Percentiles rank a stretch among this genome's conserved stretches.
These are phyloP conservation scores for Leptosomus discolor DNA, from an alignment of 2,113 vertebrate genomes.

Conservation along the genomic window DNA sequence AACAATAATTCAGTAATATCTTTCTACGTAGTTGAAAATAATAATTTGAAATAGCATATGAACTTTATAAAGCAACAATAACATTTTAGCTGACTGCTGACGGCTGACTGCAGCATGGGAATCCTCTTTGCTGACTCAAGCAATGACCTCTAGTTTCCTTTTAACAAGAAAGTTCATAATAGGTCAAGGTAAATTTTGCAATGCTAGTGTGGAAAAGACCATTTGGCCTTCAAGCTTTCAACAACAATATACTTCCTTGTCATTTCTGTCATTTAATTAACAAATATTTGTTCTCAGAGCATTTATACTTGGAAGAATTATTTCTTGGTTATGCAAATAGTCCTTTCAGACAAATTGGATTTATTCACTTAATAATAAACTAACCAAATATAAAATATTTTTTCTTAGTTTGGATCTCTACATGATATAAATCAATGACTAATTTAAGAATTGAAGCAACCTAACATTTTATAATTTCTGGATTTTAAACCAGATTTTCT, in stretches of 20 bases:
- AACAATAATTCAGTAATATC: neutral
- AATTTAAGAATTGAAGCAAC: neutral
- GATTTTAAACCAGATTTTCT: neutral
- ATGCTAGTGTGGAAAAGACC: constrained; percentile 3
- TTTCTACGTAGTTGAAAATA: neutral
- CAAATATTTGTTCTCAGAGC: neutral
- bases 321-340: neutral
- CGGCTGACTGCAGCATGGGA: neutral
- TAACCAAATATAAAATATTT: neutral
- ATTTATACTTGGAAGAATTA: neutral
- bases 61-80: neutral
- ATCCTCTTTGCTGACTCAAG: neutral
- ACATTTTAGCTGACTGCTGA: neutral
- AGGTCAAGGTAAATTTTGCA: constrained; percentile 29
- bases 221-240: constrained; percentile 5
- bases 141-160: neutral
- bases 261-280: constrained; percentile 4
- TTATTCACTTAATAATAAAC: neutral
- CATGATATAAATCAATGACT: neutral
- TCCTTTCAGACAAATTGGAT: neutral
- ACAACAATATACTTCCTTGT: neutral
- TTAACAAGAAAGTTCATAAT: constrained; percentile 18
- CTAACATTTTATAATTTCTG: neutral
- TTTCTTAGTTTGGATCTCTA: neutral
- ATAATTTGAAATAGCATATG: neutral